Evolutionary conservation across 2,888 invertebrate species (phyloP).

Genomic region (Apamea anceps): DNA sequence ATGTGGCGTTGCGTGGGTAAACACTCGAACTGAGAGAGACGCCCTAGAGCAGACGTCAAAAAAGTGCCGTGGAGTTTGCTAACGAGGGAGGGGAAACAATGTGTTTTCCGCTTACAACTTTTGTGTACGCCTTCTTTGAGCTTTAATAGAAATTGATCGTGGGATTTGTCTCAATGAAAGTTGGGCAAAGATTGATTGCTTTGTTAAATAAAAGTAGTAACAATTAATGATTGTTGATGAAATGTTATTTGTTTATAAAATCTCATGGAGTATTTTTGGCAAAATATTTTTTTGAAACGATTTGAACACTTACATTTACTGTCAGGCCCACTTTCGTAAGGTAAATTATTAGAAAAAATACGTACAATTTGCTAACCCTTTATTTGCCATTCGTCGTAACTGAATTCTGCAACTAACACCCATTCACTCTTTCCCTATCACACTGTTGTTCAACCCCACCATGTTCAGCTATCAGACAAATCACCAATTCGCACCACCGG

Average conservation of each 20-base stretch:
- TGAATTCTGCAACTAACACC: constrained; percentile 20
- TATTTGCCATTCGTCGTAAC: background rate
- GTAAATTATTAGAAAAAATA: background rate
- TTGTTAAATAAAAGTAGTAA: constrained; percentile 58
- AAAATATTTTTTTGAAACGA: background rate
- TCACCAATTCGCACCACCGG: constrained; percentile 59
- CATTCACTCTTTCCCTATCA: constrained; percentile 19
- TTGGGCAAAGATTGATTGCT: constrained; percentile 65
- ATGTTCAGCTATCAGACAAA: constrained; percentile 59
- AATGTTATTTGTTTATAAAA: constrained; percentile 32
- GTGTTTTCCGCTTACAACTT: constrained; percentile 81
- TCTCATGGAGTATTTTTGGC: background rate
- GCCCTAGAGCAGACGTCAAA: constrained; percentile 87
- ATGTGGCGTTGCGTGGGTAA: constrained; percentile 74
- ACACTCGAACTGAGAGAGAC: constrained; percentile 83
- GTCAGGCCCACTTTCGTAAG: background rate
- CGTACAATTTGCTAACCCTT: background rate
- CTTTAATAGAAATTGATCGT: constrained; percentile 76
- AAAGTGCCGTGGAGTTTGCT: constrained; percentile 85
- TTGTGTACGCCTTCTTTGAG: constrained; percentile 69
- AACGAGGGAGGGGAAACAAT: constrained; percentile 85
- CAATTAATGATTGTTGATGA: constrained; percentile 49
- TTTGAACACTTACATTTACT: background rate
- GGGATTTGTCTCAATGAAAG: constrained; percentile 68
- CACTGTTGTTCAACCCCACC: constrained; percentile 44